Percentiles rank a stretch among this genome's conserved stretches.
phyloP scores from a whole-genome alignment of 2,797 vertebrate species.

The Philypnodon macrostomus region DNA sequence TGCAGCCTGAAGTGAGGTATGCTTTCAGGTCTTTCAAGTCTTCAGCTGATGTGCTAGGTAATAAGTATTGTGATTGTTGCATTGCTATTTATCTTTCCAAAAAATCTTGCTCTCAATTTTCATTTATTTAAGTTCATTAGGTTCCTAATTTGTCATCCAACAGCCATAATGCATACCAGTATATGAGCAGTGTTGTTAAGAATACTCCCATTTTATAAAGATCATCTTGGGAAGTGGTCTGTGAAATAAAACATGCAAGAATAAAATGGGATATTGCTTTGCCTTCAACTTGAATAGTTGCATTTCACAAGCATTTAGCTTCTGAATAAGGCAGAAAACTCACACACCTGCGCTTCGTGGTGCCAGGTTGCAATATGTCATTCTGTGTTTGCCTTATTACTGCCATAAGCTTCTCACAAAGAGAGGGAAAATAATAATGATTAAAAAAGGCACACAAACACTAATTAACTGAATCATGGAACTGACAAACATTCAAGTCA shows the following conservation, averaged over 20 bases:
- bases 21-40: too few relatives aligned
- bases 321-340: conserved; percentile 15
- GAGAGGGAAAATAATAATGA: conserved; percentile 11
- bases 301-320: conserved; percentile 23
- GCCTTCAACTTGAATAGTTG: conserved; percentile 6
- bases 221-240: conserved; percentile 1
- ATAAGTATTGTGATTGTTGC: too few relatives aligned
- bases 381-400: conserved; percentile 19
- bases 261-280: background rate
- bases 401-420: conserved; percentile 18
- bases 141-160: too few relatives aligned
- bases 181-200: background rate
- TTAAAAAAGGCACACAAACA: conserved; percentile 6
- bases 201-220: background rate
- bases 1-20: too few relatives aligned
- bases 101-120: too few relatives aligned
- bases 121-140: too few relatives aligned
- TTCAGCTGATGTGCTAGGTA: too few relatives aligned
- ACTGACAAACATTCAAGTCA: conserved; percentile 11
- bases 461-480: conserved; percentile 14
- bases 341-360: conserved; percentile 13
- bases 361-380: conserved; percentile 6
- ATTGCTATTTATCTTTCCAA: too few relatives aligned
- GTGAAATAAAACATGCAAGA: conserved; percentile 4
- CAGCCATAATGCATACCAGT: too few relatives aligned